Conservation (phyloP, 2,797 vertebrate species). For the Malacoctenus gilli region DNA sequence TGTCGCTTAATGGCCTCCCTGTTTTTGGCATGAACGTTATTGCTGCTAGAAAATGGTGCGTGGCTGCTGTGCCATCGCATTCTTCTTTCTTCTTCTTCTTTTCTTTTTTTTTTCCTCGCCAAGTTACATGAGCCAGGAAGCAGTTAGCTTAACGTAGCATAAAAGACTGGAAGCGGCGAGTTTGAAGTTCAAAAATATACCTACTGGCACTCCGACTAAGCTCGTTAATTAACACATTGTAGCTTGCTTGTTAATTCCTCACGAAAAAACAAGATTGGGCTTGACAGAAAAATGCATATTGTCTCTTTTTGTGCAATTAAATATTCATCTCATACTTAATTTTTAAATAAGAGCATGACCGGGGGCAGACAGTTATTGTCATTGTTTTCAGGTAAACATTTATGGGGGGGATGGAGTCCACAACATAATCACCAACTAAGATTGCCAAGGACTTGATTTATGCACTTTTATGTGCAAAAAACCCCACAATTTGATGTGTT, state of each 20-base stretch:
- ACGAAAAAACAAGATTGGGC: background rate
- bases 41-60: background rate
- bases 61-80: background rate
- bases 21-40: background rate
- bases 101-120: too few species aligned
- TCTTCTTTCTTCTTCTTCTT: too few species aligned
- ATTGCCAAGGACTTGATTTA: too few species aligned
- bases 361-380: too few species aligned
- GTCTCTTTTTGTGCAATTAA: too few species aligned
- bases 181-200: conserved; percentile 2
- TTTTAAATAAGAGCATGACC: too few species aligned
- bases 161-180: background rate
- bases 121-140: background rate
- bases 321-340: too few species aligned
- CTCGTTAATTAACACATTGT: conserved; percentile 3
- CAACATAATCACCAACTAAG: too few species aligned
- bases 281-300: background rate
- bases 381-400: too few species aligned
- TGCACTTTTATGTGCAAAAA: too few species aligned
- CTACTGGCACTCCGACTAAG: background rate
- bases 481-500: too few species aligned
- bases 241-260: background rate
- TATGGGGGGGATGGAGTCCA: too few species aligned
- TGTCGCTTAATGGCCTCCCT: background rate
- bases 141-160: background rate